Evolutionary conservation across 2,797 vertebrate species (phyloP).

Genomic region (Picus viridis): DNA sequence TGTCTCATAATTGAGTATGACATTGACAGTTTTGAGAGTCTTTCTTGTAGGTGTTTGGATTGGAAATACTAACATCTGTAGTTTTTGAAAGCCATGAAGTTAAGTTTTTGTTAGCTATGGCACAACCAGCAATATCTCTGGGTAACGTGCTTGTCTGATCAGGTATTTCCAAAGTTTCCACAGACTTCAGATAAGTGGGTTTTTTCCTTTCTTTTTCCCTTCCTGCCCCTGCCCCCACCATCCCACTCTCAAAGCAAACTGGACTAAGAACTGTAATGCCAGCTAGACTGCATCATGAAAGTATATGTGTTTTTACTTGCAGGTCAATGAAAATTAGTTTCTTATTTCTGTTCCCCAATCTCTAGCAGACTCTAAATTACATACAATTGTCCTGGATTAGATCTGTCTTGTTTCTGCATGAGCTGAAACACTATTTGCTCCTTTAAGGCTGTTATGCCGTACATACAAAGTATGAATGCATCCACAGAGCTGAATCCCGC

Average conservation of each 20-base stretch:
- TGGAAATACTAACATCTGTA: constrained; percentile 69
- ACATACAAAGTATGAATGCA: neutral
- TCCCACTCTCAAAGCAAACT: neutral
- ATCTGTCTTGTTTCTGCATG: neutral
- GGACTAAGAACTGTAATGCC: neutral
- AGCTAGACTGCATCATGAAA: neutral
- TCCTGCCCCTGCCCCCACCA: neutral
- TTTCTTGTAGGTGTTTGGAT: constrained; percentile 63
- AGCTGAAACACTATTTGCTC: neutral
- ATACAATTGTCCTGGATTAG: neutral
- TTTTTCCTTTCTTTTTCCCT: neutral
- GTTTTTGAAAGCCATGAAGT: constrained; percentile 55
- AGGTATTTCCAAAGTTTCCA: neutral
- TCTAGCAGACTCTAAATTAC: neutral
- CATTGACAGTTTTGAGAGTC: constrained; percentile 54
- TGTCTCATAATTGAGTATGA: constrained; percentile 60
- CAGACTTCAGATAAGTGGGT: neutral
- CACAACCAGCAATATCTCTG: constrained; percentile 48
- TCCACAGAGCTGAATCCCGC: neutral
- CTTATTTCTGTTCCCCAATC: neutral
- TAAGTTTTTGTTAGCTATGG: constrained; percentile 65
- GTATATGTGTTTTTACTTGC: neutral
- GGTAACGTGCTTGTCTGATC: constrained; percentile 40
- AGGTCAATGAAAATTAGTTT: neutral
- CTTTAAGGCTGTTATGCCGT: neutral